These are phyloP conservation scores for Mormyrus proboscirostris DNA, from an alignment of 2,797 vertebrate species.

Conservation along the genomic window DNA sequence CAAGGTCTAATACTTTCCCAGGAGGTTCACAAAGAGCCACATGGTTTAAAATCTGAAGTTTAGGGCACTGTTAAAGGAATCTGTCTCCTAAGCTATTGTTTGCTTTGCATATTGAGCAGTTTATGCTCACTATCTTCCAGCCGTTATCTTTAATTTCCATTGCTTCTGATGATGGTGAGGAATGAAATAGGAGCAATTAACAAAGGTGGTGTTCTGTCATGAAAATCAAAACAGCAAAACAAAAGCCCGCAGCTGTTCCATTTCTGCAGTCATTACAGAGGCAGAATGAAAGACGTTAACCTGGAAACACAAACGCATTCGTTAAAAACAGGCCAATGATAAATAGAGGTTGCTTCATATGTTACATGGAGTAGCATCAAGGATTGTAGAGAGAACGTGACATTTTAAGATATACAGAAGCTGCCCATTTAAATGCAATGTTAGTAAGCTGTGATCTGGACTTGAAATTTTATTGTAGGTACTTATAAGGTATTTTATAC, in stretches of 20 bases:
- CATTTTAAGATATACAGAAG: neutral
- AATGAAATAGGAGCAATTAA: constrained; percentile 36
- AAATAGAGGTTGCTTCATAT: constrained; percentile 22
- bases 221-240: constrained; percentile 32
- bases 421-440: constrained; percentile 1
- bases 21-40: neutral
- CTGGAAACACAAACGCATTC: constrained; percentile 35
- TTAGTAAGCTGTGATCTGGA: neutral
- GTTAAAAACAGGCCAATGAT: constrained; percentile 42
- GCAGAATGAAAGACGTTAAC: constrained; percentile 29
- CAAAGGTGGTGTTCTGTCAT: constrained; percentile 30
- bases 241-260: constrained; percentile 34
- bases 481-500: neutral
- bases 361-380: constrained; percentile 18
- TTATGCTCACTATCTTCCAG: constrained; percentile 34
- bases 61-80: constrained; percentile 22
- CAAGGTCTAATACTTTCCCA: neutral
- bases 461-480: neutral
- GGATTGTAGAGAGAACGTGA: neutral
- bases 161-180: constrained; percentile 33
- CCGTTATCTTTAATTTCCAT: constrained; percentile 37
- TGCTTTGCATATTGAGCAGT: constrained; percentile 42
- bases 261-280: constrained; percentile 19
- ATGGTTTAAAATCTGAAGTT: constrained; percentile 1
- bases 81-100: constrained; percentile 27